Base-by-base conservation (phyloP, 2,888 invertebrate genomes). In the Clusia tigrina region DNA sequence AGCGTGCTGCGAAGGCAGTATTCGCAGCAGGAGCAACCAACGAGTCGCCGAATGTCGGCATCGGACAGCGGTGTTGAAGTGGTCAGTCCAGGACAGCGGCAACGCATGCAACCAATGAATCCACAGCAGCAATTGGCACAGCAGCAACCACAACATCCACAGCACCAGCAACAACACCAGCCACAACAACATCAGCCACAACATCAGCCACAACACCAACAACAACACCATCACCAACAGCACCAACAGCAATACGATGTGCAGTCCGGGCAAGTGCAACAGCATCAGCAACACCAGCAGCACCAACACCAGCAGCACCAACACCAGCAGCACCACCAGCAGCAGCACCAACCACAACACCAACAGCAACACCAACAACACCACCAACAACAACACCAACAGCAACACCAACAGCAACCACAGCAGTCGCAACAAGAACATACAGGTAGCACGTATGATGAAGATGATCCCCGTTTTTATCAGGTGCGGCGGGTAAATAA, bases 1-100 rank as follows among this genome's bases (percentile, higher is more conserved):
- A 92, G 92, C 80, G 87, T 88, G 68, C 84, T 94, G 68, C 87
- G 92, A 60, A 88, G 95, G 53, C 95, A 95, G 83, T 94, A 92
- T 84, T 94, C 94, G 66, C 94, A 94, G 81, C 83, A 82, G 67
- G 81, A 83, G 63, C 93, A 93, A 83, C 92, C 92, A 77, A 87
- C 87, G 79, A 84, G 84, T 74, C 85, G 86, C 70, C 85, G 87
- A 67, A 82, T 85, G 86, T 89, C 86, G 67, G 83, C 84, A 71
- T 85, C 86, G 71, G 87, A 87, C 71, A 85, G 83, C 69, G 85
- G 85, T 51, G 84, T 85, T 72, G 87, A 87, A 65, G 76, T 81
- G 10, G 72, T 77, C 54, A 81, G 81, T 68, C 80, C 82, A 1
- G 80, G 80, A 1, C 81, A 81, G 61, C 78, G 80, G 54, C 78